Evolutionary conservation across 1,140 invertebrate genomes (phyloP), one percentile per base, ranked within the genome.

Genomic region (Sycophaga agraensis): DNA sequence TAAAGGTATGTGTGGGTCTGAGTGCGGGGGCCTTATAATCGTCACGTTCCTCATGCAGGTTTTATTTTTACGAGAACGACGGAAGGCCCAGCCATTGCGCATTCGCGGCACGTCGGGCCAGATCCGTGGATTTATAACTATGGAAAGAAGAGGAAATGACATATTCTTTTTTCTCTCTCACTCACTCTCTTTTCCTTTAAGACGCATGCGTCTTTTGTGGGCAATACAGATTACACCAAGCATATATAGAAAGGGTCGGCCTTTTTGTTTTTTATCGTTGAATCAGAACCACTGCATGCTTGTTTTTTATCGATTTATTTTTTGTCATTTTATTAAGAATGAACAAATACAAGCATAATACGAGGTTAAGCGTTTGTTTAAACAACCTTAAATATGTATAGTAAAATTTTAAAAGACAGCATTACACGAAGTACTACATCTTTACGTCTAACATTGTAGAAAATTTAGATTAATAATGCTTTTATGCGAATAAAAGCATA

Each of bases 91-190:
- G n/a, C 5, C n/a, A 6, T 58, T 49, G 12, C 19, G 24, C 34
- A 49, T 58, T 39, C 56, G 19, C 35, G 46, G 9, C 56, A 58
- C 35, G 45, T 58, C 43, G 1, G n/a, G 12, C 9, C 17, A 28
- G 45, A 58, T 58, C 34, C 45, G 45, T 58, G 19, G 56, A 49
- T 58, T 58, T 37, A 58, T 58, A 22, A 17, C 49, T 35, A 24
- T 39, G 7, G 17, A 19, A 28, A 22, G 21, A 26, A 14, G 51
- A n/a, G 51, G 4, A 40, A 8, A 19, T 11, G 35, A 11, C n/a
- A 22, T 19, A 11, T 34, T 53, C 16, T 50, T 53, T 48, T 1
- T 48, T 48, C 24, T n/a, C n/a, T n/a, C n/a, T n/a, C n/a, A n/a
- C n/a, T n/a, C n/a, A n/a, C n/a, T n/a, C n/a, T 53, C 26, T 53